Conservation (phyloP, 2,797 vertebrate species). For the Anabas testudineus region DNA sequence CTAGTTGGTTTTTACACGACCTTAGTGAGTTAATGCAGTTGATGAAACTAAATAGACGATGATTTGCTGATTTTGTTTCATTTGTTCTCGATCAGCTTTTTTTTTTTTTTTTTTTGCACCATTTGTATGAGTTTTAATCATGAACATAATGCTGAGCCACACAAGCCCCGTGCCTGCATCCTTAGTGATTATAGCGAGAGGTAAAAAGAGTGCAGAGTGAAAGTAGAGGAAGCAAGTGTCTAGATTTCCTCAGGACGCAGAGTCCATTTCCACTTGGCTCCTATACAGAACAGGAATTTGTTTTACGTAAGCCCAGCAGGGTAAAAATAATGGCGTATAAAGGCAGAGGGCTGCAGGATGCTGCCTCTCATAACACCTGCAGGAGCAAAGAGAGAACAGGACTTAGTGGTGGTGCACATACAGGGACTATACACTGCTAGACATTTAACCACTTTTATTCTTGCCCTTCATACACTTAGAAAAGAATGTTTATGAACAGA, state of each 20-base stretch:
- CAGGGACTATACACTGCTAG: too few species aligned
- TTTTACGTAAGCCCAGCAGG: constrained; percentile 86
- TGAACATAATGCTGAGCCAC: neutral
- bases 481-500: too few species aligned
- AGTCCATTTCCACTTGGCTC: constrained; percentile 93
- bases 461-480: too few species aligned
- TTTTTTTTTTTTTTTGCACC: too few species aligned
- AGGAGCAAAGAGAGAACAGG: neutral
- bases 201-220: constrained; percentile 69
- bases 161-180: constrained; percentile 15
- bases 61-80: too few species aligned
- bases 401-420: too few species aligned
- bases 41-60: constrained; percentile 59
- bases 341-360: constrained; percentile 65
- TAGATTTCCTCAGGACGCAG: constrained; percentile 87
- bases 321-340: constrained; percentile 93
- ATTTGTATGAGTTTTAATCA: neutral
- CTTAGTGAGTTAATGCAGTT: constrained; percentile 49
- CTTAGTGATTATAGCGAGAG: constrained; percentile 13
- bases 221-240: constrained; percentile 74
- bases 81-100: too few species aligned
- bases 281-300: constrained; percentile 83
- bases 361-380: constrained; percentile 59
- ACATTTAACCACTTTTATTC: too few species aligned
- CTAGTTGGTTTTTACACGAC: constrained; percentile 55